Conservation (phyloP, 2,888 invertebrate genomes). For the Dromius quadrimaculatus region DNA sequence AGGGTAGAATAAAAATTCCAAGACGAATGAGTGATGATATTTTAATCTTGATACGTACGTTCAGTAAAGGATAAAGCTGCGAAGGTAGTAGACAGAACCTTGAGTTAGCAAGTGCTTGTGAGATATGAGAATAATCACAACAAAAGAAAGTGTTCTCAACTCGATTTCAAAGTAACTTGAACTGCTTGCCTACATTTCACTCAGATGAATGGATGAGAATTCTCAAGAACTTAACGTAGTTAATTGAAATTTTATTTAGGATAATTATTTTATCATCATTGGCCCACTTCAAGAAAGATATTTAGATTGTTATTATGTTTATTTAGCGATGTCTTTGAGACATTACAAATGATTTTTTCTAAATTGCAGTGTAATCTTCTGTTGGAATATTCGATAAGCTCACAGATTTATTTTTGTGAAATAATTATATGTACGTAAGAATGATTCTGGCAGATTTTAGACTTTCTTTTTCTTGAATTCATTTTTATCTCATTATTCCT, state of each 20-base stretch:
- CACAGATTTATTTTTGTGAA: no score
- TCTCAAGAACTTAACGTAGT: conserved; percentile 21
- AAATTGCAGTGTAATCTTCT: no score
- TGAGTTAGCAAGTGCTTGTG: no score
- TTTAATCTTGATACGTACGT: conserved; percentile 27
- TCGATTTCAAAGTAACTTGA: conserved; percentile 8
- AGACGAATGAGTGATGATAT: conserved; percentile 16
- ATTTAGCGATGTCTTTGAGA: no score
- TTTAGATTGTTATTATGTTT: no score
- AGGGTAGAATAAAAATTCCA: conserved; percentile 20
- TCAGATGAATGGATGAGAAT: conserved; percentile 17
- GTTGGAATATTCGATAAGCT: no score
- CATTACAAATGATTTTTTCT: no score
- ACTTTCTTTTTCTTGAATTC: no score
- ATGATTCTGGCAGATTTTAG: no score
- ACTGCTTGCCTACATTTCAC: conserved; percentile 19
- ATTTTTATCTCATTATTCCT: no score
- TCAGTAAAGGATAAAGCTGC: not conserved
- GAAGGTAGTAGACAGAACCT: no score
- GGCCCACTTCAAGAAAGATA: conserved; percentile 15
- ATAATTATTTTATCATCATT: conserved; percentile 20
- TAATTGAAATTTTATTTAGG: conserved; percentile 32
- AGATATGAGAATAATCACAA: conserved; percentile 8
- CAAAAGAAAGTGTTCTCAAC: conserved; percentile 22
- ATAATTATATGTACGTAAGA: no score